phyloP scores from a whole-genome alignment of 2,797 vertebrate species.

The Lacerta viridis region DNA sequence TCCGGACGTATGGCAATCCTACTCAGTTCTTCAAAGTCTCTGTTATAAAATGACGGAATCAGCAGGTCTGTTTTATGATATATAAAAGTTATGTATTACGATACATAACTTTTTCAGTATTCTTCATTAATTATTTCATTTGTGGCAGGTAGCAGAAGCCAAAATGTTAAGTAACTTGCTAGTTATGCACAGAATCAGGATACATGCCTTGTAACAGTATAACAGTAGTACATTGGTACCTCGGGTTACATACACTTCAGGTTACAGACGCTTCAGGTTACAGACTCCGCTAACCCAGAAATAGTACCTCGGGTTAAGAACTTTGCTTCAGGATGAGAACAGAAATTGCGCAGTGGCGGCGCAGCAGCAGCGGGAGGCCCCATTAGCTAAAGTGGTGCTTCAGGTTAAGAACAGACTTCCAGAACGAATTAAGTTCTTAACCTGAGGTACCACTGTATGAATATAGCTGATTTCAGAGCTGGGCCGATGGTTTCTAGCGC shows the following conservation, averaged over 20 bases:
- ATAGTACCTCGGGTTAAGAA: too few species aligned
- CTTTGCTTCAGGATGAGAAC: too few species aligned
- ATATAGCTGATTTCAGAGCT: rapidly evolving
- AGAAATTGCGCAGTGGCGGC: too few species aligned
- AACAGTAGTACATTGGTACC: background rate
- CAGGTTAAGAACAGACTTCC: too few species aligned
- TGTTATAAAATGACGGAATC: slow-evolving; percentile 19
- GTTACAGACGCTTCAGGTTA: too few species aligned
- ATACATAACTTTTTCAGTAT: background rate
- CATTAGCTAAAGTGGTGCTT: too few species aligned
- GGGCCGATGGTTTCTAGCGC: background rate
- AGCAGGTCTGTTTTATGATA: background rate
- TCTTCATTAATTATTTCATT: background rate
- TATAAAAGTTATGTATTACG: rapidly evolving
- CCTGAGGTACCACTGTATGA: background rate
- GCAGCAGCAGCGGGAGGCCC: too few species aligned
- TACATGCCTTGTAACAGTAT: background rate
- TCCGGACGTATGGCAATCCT: too few species aligned
- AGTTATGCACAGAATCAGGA: background rate
- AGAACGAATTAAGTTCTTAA: too few species aligned
- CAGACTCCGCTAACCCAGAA: too few species aligned
- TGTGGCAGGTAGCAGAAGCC: background rate
- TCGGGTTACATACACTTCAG: too few species aligned
- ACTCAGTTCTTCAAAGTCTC: background rate
- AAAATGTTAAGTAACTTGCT: rapidly evolving